Conservation (phyloP, 2,797 vertebrate genomes). For the Sebastes dallii region DNA sequence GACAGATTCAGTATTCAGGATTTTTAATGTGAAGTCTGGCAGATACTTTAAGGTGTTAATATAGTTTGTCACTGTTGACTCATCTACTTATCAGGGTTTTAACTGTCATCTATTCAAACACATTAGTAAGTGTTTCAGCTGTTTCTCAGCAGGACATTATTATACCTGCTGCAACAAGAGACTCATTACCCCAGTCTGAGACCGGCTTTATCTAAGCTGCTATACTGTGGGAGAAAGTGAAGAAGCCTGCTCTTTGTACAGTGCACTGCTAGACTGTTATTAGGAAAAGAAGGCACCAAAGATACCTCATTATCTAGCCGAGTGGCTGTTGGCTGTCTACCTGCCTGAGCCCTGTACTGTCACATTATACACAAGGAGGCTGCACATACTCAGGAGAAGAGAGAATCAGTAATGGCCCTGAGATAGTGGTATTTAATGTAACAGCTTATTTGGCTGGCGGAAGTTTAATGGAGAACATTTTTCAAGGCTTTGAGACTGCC, state of each 20-base stretch:
- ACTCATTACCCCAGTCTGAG: conserved; percentile 9
- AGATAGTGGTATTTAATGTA: conserved; percentile 32
- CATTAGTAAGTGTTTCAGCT: not conserved
- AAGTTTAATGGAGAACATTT: conserved; percentile 22
- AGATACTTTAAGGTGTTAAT: not conserved
- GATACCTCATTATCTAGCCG: conserved; percentile 49
- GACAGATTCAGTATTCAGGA: not conserved
- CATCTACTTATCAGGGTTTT: not conserved
- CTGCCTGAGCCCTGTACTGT: conserved; percentile 15
- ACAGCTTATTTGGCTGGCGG: not conserved
- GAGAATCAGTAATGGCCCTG: conserved; percentile 25
- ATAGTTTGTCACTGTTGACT: not conserved
- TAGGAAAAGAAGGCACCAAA: conserved; percentile 30
- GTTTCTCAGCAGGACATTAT: conserved; percentile 11
- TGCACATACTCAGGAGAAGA: conserved; percentile 14
- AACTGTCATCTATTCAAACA: not conserved
- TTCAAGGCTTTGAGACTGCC: not conserved
- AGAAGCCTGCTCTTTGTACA: conserved; percentile 18
- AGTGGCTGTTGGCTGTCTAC: conserved; percentile 39
- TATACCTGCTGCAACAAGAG: conserved; percentile 4
- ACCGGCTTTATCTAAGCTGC: not conserved
- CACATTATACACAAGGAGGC: conserved; percentile 21
- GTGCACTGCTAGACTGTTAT: conserved; percentile 14
- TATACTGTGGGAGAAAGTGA: not conserved
- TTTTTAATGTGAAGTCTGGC: not conserved